A percentile compares a stretch with the other conserved stretches of the same genome.
Evolutionary conservation across 2,797 vertebrate genomes (phyloP).

Genomic region (Cyprinella venusta): DNA sequence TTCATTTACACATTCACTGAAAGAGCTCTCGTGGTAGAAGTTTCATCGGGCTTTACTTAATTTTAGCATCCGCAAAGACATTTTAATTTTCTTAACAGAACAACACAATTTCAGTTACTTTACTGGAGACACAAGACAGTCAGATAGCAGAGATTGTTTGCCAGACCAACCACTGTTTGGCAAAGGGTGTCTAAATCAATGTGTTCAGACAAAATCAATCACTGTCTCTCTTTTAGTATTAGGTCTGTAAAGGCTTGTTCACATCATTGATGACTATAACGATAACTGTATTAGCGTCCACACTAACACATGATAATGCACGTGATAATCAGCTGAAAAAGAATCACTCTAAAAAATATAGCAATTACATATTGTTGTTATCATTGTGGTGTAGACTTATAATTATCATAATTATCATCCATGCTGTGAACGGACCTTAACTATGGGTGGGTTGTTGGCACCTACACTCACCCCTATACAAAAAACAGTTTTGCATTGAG

Average conservation of each 20-base stretch:
- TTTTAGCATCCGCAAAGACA: background rate
- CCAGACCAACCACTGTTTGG: background rate
- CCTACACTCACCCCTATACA: background rate
- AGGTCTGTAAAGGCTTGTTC: background rate
- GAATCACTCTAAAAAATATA: background rate
- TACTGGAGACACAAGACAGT: background rate
- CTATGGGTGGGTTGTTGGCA: background rate
- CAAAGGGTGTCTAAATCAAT: slow-evolving; percentile 19
- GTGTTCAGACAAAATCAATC: slow-evolving; percentile 26
- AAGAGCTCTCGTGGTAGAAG: background rate
- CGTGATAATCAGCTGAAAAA: background rate
- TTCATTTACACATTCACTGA: slow-evolving; percentile 22
- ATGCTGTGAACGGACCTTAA: background rate
- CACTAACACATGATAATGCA: background rate
- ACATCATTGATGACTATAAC: background rate
- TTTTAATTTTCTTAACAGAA: slow-evolving; percentile 1
- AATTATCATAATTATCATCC: background rate
- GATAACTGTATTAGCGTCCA: background rate
- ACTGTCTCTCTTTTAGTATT: background rate
- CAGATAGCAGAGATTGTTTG: slow-evolving; percentile 25
- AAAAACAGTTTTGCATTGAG: background rate
- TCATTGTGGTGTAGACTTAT: background rate
- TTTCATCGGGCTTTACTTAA: slow-evolving; percentile 3
- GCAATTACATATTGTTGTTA: background rate
- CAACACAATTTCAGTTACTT: background rate